These are phyloP conservation scores for Albula glossodonta DNA, from an alignment of 2,113 vertebrate genomes.

Conservation along the genomic window DNA sequence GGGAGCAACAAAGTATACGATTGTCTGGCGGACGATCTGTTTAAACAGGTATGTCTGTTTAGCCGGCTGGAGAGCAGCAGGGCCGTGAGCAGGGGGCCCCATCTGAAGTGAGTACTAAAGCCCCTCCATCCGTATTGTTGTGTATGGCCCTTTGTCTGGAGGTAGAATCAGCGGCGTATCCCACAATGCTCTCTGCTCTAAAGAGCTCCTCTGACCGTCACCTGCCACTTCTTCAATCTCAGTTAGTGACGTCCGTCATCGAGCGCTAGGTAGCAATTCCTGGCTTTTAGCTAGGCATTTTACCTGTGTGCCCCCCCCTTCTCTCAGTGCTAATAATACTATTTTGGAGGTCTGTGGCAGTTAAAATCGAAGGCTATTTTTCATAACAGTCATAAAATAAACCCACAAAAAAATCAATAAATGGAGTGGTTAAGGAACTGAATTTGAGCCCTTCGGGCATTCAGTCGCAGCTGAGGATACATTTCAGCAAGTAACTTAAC, in stretches of 20 bases:
- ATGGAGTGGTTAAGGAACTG: background rate
- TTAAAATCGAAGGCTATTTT: background rate
- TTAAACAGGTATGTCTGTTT: constrained; percentile 69
- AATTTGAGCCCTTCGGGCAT: background rate
- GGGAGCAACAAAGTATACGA: constrained; percentile 76
- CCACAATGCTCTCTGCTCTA: background rate
- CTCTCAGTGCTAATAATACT: background rate
- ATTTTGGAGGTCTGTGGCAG: background rate
- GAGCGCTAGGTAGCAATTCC: background rate
- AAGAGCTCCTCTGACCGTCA: background rate
- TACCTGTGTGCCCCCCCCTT: background rate
- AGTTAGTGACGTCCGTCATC: background rate
- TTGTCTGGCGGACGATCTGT: constrained; percentile 63
- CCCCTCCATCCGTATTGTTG: constrained; percentile 44
- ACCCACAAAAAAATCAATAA: background rate
- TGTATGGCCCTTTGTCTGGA: constrained; percentile 9
- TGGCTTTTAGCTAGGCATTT: background rate
- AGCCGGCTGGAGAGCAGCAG: constrained; percentile 46
- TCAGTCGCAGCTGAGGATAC: background rate
- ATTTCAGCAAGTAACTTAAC: background rate
- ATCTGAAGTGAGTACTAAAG: constrained; percentile 48
- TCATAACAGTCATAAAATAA: background rate
- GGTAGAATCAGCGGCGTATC: background rate
- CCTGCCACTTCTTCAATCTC: background rate
- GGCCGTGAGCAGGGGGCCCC: constrained; percentile 57